Evolutionary conservation across 2,113 vertebrate genomes (phyloP).

Genomic region (Lathamus discolor): DNA sequence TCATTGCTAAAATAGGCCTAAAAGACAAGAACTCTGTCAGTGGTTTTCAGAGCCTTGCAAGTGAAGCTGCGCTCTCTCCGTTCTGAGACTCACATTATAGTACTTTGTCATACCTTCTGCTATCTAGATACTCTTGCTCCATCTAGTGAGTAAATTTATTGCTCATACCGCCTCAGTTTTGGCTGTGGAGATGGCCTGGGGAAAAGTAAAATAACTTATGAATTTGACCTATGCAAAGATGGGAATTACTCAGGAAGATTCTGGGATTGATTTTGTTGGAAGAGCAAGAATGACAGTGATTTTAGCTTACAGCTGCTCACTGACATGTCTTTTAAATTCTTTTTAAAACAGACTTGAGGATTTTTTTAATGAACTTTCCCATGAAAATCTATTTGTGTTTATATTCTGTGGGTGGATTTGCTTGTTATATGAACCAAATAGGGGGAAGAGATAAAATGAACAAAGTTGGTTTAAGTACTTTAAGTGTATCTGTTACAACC

Average conservation of each 20-base stretch:
- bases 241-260: constrained; percentile 1
- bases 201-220: background rate
- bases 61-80: background rate
- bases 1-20: background rate
- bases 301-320: constrained; percentile 9
- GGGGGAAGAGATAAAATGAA: background rate
- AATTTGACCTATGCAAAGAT: constrained; percentile 5
- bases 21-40: background rate
- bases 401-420: constrained; percentile 38
- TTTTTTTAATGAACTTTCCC: constrained; percentile 38
- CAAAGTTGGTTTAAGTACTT: constrained; percentile 29
- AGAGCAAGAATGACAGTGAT: background rate
- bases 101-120: background rate
- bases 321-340: background rate
- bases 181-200: background rate
- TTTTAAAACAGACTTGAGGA: background rate
- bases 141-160: constrained; percentile 23
- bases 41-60: background rate
- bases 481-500: constrained; percentile 13
- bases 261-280: background rate
- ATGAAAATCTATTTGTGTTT: constrained; percentile 48
- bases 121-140: background rate
- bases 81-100: background rate
- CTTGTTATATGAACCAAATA: background rate
- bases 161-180: background rate